Conservation (phyloP, 2,113 vertebrate genomes). For the Pandion haliaetus region DNA sequence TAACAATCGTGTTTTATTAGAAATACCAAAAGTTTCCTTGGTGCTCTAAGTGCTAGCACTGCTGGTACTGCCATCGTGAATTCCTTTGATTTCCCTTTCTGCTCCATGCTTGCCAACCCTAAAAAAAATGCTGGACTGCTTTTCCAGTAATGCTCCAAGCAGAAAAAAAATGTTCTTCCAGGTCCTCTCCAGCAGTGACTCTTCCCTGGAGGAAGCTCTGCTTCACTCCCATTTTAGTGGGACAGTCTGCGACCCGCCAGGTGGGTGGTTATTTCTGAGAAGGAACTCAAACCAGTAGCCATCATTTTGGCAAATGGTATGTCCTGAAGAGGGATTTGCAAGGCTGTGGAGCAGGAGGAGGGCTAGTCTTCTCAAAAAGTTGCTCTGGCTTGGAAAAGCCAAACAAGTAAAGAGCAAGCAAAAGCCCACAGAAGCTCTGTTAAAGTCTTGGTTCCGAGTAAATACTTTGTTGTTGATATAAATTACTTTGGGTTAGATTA, state of each 20-base stretch:
- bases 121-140: background rate
- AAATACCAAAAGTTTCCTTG: background rate
- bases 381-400: background rate
- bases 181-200: fast-evolving
- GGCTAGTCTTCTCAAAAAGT: background rate
- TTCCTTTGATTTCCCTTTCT: background rate
- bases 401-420: background rate
- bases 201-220: background rate
- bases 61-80: background rate
- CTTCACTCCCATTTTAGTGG: background rate
- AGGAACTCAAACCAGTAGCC: background rate
- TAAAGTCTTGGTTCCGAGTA: background rate
- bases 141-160: background rate
- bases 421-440: background rate
- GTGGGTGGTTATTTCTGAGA: background rate
- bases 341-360: background rate
- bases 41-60: background rate
- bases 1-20: background rate
- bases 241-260: fast-evolving
- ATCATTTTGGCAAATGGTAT: fast-evolving
- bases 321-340: background rate
- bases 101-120: background rate
- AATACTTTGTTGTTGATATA: background rate
- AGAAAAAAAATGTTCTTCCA: background rate
- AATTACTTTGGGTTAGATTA: background rate